Base-by-base conservation (phyloP, 2,888 invertebrate genomes). In the Scelioninae gen. 2 region DNA sequence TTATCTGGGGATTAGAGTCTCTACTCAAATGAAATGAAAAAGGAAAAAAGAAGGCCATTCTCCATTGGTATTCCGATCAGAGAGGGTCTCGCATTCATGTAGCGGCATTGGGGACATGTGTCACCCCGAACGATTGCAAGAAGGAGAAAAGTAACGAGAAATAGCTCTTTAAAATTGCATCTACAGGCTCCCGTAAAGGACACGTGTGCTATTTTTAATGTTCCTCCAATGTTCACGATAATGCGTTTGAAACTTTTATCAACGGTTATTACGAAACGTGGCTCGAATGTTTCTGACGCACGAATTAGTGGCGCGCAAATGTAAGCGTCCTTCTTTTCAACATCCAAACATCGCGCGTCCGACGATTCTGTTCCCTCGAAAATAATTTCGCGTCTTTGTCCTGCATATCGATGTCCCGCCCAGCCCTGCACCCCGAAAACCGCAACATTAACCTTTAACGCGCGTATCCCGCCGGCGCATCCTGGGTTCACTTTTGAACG, bases 161-260 rank as follows among this genome's bases (percentile, higher is more conserved):
- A 83, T 82, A 82, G 83, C 84, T 82, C 78, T 85, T 86, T 86
- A 86, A 86, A 85, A 83, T 85, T 86, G 83, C 85, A 86, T 86
- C 79, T 80, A 75, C 73, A 78, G 75, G 67, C 77, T 74, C 78
- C 80, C 82, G 84, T 85, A 85, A 83, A 78, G 75, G 82, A 80
- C 85, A 85, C 85, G 85, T 86, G 85, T 77, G 84, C 81, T 84
- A 84, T 78, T 78, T 85, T 85, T 85, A 85, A 85, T 85, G 85
- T 85, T 77, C 78, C 80, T 72, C 80, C 81, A 81, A 85, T 82
- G 78, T 80, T 81, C 75, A 81, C 84, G 85, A 85, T 86, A 86
- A 86, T 84, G 83, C 79, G 78, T 81, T 82, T 86, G 82, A 86
- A 86, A 85, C 80, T 85, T 86, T 86, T 84, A 86, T 85, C 82